Conservation (phyloP, 2,888 invertebrate genomes). For the Drepana falcataria region DNA sequence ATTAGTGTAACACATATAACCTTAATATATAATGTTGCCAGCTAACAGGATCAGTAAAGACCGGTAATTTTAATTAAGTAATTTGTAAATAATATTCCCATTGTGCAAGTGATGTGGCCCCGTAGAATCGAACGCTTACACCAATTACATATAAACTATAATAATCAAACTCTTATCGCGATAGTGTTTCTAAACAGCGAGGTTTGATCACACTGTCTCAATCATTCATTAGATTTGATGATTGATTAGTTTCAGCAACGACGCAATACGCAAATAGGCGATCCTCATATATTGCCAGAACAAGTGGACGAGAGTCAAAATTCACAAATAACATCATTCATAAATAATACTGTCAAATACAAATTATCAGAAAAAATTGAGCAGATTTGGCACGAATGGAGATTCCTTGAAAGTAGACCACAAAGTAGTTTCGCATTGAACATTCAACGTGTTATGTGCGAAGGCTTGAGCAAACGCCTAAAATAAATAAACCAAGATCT, state of each 20-base stretch:
- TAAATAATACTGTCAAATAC: constrained; percentile 36
- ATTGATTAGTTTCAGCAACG: background rate
- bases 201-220: background rate
- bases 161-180: too few species aligned
- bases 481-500: constrained; percentile 46
- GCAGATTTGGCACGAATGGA: constrained; percentile 62
- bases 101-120: background rate
- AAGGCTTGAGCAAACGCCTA: constrained; percentile 27
- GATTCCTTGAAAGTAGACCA: constrained; percentile 27
- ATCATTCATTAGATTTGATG: background rate
- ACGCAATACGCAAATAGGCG: constrained; percentile 21
- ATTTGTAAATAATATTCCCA: background rate
- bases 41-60: too few species aligned
- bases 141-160: background rate
- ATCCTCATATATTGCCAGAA: constrained; percentile 8
- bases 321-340: constrained; percentile 27
- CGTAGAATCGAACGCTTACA: background rate
- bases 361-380: constrained; percentile 56
- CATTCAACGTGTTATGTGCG: too few species aligned
- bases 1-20: too few species aligned
- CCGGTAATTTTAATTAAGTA: too few species aligned
- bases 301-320: constrained; percentile 25
- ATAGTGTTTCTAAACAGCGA: too few species aligned
- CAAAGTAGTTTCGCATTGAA: too few species aligned
- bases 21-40: too few species aligned